These are phyloP conservation scores for Stenolophus ochropezus DNA, from an alignment of 2,888 invertebrate genomes.

Conservation along the genomic window DNA sequence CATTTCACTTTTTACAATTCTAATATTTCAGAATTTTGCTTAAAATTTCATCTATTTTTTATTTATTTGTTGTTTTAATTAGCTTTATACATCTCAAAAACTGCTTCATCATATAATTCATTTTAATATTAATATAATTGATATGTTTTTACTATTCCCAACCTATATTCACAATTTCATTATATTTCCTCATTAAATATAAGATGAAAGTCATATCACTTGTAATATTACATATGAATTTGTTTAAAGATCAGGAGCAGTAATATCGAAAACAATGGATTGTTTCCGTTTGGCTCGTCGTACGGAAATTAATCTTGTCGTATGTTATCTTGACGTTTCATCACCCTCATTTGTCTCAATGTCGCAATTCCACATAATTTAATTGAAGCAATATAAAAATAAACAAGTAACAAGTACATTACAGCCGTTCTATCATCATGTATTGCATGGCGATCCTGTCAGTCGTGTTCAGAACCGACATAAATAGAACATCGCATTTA, in stretches of 20 bases:
- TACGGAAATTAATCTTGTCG: not conserved
- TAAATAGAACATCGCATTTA: conserved; percentile 46
- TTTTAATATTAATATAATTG: no score
- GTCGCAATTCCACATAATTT: conserved; percentile 5
- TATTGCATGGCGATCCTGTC: conserved; percentile 31
- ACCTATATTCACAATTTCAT: no score
- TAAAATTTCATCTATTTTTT: no score
- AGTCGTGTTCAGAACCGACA: conserved; percentile 18
- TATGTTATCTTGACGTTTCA: conserved; percentile 26
- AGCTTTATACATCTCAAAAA: no score
- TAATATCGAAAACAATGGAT: not conserved
- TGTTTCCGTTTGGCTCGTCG: not conserved
- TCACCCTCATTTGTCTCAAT: not conserved
- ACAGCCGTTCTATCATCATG: not conserved
- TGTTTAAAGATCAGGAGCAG: not conserved
- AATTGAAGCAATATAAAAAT: conserved; percentile 22
- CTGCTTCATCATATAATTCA: no score
- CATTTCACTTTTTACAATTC: no score
- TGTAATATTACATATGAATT: not conserved
- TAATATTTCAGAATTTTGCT: no score
- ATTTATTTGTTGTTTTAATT: no score
- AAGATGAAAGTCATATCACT: no score
- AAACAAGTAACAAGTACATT: conserved; percentile 7
- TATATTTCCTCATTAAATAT: no score
- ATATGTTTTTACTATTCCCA: no score